A percentile compares a stretch with the other conserved stretches of the same genome.
These are phyloP conservation scores for Trogon melanurus DNA, from an alignment of 2,113 vertebrate genomes.

Conservation along the genomic window DNA sequence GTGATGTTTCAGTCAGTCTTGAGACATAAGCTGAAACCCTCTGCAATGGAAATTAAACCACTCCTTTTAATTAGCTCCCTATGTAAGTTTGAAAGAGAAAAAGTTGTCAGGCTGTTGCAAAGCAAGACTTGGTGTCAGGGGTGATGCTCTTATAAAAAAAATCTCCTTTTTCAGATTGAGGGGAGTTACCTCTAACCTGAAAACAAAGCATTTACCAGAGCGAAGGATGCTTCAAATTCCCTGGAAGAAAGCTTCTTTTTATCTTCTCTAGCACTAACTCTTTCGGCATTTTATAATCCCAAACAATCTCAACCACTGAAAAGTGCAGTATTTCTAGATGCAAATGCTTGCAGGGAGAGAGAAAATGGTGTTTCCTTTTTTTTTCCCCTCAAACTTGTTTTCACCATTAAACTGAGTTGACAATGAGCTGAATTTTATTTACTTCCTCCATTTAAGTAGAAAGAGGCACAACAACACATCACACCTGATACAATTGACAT, in stretches of 20 bases:
- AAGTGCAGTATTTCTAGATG: neutral
- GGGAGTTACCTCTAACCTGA: neutral
- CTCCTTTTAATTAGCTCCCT: neutral
- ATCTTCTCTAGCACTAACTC: neutral
- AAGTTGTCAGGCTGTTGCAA: neutral
- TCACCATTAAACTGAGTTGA: neutral
- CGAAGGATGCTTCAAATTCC: neutral
- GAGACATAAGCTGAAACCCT: neutral
- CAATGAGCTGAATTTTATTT: neutral
- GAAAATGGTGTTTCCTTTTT: neutral
- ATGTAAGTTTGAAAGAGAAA: neutral
- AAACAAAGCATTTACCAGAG: neutral
- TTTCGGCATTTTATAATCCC: neutral
- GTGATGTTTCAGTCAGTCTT: neutral
- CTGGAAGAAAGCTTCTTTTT: neutral
- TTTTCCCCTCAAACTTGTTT: neutral
- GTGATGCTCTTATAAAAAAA: neutral
- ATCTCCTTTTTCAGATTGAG: neutral
- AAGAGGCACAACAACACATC: neutral
- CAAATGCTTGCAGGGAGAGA: neutral
- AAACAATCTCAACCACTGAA: neutral
- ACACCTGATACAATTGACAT: neutral
- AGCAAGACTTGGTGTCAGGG: neutral
- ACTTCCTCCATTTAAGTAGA: neutral
- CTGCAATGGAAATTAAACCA: neutral